phyloP scores from a whole-genome alignment of 2,888 invertebrate genomes.

The Netelia virgata region DNA sequence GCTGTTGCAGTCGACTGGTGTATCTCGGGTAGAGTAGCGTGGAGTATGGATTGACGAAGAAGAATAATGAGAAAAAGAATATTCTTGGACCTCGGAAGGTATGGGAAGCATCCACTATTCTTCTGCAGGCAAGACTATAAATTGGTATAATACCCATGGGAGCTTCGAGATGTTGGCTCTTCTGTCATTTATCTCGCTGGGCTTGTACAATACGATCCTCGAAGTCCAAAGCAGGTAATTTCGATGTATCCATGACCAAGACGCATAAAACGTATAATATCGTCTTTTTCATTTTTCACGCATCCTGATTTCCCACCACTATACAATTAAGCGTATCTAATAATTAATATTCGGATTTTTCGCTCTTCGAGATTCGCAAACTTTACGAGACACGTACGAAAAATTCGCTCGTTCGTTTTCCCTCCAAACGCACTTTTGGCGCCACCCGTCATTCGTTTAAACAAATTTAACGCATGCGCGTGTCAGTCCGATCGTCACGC shows the following conservation, averaged over 20 bases:
- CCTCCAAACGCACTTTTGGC: no score
- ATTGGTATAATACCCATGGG: not conserved
- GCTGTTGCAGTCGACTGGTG: no score
- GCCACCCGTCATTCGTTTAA: no score
- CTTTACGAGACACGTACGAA: not conserved
- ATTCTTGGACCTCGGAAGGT: not conserved
- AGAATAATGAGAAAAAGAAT: not conserved
- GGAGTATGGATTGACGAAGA: not conserved
- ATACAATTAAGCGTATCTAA: not conserved
- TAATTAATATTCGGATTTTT: not conserved
- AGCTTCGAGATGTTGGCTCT: not conserved
- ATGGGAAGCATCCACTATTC: not conserved
- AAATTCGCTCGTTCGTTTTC: no score
- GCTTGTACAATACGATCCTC: not conserved
- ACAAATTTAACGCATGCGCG: no score
- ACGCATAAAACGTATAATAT: no score
- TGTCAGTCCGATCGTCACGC: no score
- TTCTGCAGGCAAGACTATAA: not conserved
- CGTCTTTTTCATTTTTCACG: conserved; percentile 21
- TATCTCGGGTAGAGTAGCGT: not conserved
- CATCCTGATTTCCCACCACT: not conserved
- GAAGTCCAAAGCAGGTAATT: no score
- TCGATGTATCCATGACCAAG: no score
- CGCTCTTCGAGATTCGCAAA: not conserved
- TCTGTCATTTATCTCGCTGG: not conserved